Percentiles rank a stretch among this genome's conserved stretches.
Evolutionary conservation across 2,113 vertebrate genomes (phyloP).

Genomic region (Myanophis thanlyinensis): DNA sequence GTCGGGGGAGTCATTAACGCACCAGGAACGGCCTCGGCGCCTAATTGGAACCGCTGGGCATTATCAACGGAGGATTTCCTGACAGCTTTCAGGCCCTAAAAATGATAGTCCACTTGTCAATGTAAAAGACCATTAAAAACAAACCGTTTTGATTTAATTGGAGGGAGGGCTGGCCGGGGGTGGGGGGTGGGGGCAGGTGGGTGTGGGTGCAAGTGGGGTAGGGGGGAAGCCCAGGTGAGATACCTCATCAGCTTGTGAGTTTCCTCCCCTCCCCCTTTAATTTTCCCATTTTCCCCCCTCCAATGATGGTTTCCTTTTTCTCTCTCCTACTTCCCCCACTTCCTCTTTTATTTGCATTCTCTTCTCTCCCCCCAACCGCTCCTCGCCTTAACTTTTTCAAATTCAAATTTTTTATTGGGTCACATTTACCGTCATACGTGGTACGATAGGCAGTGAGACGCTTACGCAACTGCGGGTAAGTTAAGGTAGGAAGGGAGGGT

Average conservation of each 20-base stretch:
- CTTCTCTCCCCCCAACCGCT: not conserved
- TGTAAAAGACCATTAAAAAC: constrained; percentile 99
- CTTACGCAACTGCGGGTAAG: too few species aligned
- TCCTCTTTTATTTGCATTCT: not conserved
- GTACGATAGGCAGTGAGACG: too few species aligned
- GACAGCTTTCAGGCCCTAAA: constrained; percentile 96
- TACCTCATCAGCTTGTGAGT: constrained; percentile 69
- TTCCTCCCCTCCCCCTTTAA: too few species aligned
- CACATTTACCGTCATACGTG: too few species aligned
- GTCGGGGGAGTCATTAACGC: constrained; percentile 90
- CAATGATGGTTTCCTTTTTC: not conserved
- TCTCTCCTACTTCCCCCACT: not conserved
- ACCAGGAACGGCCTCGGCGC: constrained; percentile 86
- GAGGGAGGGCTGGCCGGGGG: constrained; percentile 71
- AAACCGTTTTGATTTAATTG: constrained; percentile 99
- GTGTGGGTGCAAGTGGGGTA: too few species aligned
- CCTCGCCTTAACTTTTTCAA: not conserved
- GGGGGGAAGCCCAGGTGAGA: constrained; percentile 72
- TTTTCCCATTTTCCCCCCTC: not conserved
- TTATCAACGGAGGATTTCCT: constrained; percentile 98
- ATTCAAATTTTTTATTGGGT: too few species aligned
- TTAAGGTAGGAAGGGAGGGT: too few species aligned
- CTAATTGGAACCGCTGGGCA: constrained; percentile 99
- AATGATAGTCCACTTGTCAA: constrained; percentile 99
- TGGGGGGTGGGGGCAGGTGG: too few species aligned